Evolutionary conservation across 2,797 vertebrate species (phyloP).

Genomic region (Staurois parvus): DNA sequence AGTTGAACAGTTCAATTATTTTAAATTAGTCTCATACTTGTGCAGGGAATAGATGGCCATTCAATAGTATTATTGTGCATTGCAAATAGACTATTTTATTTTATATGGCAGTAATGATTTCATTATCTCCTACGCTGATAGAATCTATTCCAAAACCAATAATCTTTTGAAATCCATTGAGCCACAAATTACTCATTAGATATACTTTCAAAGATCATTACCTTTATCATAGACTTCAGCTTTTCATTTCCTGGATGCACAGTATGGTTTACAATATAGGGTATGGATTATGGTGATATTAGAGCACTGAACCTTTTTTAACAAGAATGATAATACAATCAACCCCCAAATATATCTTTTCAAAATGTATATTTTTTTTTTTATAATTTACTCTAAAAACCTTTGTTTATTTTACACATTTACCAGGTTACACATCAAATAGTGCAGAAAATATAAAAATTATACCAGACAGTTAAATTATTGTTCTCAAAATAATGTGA

Average conservation of each 20-base stretch:
- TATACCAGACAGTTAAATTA: too few species aligned
- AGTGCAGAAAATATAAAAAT: too few species aligned
- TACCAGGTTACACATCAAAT: too few species aligned
- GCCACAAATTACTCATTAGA: constrained; percentile 83
- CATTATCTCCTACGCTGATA: constrained; percentile 80
- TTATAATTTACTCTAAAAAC: neutral
- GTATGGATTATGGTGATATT: constrained; percentile 62
- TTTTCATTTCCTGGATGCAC: constrained; percentile 72
- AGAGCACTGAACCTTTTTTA: constrained; percentile 65
- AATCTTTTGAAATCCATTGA: constrained; percentile 81
- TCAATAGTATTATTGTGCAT: constrained; percentile 66
- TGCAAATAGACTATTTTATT: constrained; percentile 74
- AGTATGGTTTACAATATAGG: constrained; percentile 64
- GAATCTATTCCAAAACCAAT: constrained; percentile 82
- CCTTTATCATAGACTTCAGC: constrained; percentile 76
- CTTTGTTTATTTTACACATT: neutral
- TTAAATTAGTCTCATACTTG: constrained; percentile 68
- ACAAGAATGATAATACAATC: constrained; percentile 8
- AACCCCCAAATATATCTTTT: neutral
- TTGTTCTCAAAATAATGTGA: too few species aligned
- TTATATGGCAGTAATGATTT: constrained; percentile 76
- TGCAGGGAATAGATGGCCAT: constrained; percentile 64
- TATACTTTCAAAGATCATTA: constrained; percentile 83
- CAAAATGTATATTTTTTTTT: neutral
- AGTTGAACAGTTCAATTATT: constrained; percentile 64